Percentiles rank a stretch among this genome's conserved stretches.
Evolutionary conservation across 2,113 vertebrate species (phyloP).

Genomic region (Chrysochloris asiatica): DNA sequence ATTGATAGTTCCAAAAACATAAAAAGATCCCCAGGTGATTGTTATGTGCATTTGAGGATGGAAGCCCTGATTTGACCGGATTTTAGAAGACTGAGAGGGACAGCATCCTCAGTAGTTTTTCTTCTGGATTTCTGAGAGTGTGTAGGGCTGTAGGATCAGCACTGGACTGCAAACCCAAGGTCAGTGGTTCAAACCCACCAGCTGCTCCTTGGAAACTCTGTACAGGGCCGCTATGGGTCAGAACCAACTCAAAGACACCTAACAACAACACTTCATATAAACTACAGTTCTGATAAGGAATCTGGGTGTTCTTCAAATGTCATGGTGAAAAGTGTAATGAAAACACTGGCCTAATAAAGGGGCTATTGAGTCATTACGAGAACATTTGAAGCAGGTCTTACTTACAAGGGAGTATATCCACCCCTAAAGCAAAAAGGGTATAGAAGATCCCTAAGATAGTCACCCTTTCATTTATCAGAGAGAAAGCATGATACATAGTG

Average conservation of each 20-base stretch:
- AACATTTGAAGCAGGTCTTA: neutral
- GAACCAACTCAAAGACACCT: too few species aligned
- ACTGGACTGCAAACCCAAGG: too few species aligned
- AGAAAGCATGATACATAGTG: neutral
- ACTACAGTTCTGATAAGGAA: too few species aligned
- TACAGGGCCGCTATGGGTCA: too few species aligned
- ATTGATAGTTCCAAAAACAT: too few species aligned
- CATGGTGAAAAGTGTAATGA: neutral
- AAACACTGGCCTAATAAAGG: neutral
- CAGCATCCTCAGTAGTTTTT: neutral
- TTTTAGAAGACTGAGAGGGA: neutral
- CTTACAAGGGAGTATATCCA: neutral
- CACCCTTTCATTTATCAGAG: neutral
- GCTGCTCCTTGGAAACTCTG: too few species aligned
- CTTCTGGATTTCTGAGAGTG: neutral
- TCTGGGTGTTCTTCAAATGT: accelerated
- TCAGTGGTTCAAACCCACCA: too few species aligned
- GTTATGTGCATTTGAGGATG: too few species aligned
- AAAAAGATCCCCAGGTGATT: too few species aligned
- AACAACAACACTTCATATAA: too few species aligned
- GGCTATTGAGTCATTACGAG: neutral
- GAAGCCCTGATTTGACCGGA: neutral
- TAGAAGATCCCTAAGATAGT: neutral
- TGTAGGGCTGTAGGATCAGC: too few species aligned
- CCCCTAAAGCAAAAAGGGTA: neutral